Evolutionary conservation across 2,888 invertebrate genomes (phyloP), one percentile per base, ranked within the genome.

Genomic region (Brachycybe producta): DNA sequence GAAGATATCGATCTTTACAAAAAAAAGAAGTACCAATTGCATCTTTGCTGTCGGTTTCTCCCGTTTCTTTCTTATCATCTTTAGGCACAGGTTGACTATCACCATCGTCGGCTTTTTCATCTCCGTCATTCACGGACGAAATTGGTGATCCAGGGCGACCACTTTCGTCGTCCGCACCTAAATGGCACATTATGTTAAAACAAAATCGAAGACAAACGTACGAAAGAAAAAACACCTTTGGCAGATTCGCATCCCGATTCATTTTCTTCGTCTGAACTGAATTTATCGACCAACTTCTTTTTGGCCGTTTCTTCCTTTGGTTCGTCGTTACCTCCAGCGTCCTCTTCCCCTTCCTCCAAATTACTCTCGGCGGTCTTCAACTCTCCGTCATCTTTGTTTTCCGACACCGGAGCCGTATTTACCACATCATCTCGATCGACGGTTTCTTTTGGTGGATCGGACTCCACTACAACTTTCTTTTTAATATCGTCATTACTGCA

Each of bases 201-300:
- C 8, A 11, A 11, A 17, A 38, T 17, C 8, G 15, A 38, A 38
- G n/a, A 32, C n/a, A 11, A 32, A 32, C 11, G 32, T 11, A n/a
- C 32, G 32, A 11, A n/a, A 11, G 11, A 32, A 11, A 32, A 32
- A 32, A 11, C 11, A 32, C 32, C 41, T 4, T 4, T 11, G 13
- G 19, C 23, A 17, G 36, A 5, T 35, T 19, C n/a, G 36, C 24
- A 23, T 52, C 40, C 1, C 45, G 41, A 8, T 48, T 44, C 35
- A 46, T 49, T 51, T 49, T 50, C 45, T 48, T 49, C 44, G 48
- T 56, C 51, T 28, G 42, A 47, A 42, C 44, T 49, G 32, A 36
- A 80, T 24, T 56, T 56, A 39, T 58, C 57, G 13, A 57, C 57
- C 17, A 53, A 58, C 5, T 54, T 56, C 24, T 54, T 50, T 3